Evolutionary conservation across 2,113 vertebrate genomes (phyloP).

Genomic region (Uria lomvia): DNA sequence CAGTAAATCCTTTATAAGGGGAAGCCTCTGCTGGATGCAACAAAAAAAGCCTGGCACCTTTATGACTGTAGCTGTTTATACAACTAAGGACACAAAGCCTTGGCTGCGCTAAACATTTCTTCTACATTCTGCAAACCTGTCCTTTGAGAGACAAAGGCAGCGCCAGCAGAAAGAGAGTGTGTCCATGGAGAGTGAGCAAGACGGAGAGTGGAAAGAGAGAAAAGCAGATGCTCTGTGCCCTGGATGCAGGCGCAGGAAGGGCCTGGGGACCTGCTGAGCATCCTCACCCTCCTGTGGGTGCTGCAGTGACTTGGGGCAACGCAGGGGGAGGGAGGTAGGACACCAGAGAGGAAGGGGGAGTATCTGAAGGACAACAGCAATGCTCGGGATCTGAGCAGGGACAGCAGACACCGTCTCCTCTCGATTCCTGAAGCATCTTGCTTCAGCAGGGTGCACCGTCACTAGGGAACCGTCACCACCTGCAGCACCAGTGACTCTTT

Average conservation of each 20-base stretch:
- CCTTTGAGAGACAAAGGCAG: neutral
- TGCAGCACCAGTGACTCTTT: neutral
- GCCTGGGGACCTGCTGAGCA: neutral
- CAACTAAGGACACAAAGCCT: neutral
- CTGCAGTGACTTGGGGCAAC: neutral
- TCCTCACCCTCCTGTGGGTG: neutral
- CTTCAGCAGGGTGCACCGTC: neutral
- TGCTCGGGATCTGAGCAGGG: neutral
- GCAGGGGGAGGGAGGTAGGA: neutral
- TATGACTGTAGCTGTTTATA: neutral
- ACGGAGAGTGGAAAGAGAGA: neutral
- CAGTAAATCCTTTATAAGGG: neutral
- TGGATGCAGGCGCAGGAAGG: neutral
- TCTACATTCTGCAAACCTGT: neutral
- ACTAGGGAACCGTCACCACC: neutral
- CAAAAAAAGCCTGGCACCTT: neutral
- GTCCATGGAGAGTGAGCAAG: neutral
- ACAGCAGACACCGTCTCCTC: neutral
- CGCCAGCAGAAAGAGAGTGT: neutral
- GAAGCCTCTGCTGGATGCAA: neutral
- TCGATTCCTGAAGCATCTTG: neutral
- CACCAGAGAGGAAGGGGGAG: neutral
- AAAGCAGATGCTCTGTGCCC: neutral
- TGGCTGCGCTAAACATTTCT: neutral
- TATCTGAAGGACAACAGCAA: neutral